Conservation (phyloP, 92 coral and sea anemone genomes). For the Heliopora coerulea region DNA sequence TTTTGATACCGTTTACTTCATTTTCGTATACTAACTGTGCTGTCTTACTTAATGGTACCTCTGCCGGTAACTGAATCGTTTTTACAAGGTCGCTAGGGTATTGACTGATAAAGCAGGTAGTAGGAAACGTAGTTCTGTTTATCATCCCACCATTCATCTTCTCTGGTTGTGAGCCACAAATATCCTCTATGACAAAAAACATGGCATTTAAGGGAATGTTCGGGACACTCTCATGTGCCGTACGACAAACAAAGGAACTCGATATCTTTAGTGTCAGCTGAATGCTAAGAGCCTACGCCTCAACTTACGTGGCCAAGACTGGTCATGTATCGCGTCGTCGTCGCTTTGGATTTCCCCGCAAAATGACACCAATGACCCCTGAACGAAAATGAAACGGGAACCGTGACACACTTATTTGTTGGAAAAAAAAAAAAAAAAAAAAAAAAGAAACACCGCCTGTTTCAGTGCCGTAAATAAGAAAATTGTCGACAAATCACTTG, state of each 20-base stretch:
- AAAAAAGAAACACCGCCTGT: too few species aligned
- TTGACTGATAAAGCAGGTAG: conserved; percentile 7
- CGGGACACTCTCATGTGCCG: conserved; percentile 8
- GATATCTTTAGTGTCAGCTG: too few species aligned
- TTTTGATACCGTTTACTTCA: conserved; percentile 43
- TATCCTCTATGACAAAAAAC: conserved; percentile 22
- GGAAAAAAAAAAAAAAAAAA: too few species aligned
- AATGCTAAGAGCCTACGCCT: too few species aligned
- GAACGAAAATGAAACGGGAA: conserved; percentile 26
- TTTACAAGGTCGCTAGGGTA: conserved; percentile 15
- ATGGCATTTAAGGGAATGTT: too few species aligned
- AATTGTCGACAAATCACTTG: not conserved
- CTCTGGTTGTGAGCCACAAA: conserved; percentile 4
- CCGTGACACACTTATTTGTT: not conserved
- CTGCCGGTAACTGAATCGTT: conserved; percentile 21
- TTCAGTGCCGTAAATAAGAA: conserved; percentile 7
- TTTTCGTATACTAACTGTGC: conserved; percentile 33
- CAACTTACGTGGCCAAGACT: conserved; percentile 38
- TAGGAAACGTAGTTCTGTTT: not conserved
- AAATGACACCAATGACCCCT: conserved; percentile 46
- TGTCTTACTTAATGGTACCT: conserved; percentile 21
- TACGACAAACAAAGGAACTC: not conserved
- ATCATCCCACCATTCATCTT: not conserved
- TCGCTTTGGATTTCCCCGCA: conserved; percentile 12
- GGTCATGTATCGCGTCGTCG: conserved; percentile 20